Conservation (phyloP, 92 coral and sea anemone species). For the Siderastrea siderea region DNA sequence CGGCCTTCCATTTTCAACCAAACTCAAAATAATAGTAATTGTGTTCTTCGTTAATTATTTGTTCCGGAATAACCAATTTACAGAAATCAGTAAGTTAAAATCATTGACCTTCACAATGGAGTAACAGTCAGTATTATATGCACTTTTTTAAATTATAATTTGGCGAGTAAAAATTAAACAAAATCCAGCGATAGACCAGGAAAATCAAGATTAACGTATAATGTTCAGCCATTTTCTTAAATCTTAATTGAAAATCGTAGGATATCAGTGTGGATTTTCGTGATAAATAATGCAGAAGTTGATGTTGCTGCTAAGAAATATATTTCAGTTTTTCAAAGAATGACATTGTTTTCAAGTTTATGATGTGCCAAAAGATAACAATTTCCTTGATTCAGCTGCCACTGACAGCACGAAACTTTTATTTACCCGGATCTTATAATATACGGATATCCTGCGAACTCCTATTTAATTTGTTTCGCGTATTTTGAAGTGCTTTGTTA, state of each 20-base stretch:
- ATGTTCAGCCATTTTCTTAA: too few species aligned
- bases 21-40: background rate
- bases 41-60: background rate
- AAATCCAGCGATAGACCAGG: too few species aligned
- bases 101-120: background rate
- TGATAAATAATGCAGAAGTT: background rate
- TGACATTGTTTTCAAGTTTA: background rate
- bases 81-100: background rate
- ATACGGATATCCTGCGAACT: background rate
- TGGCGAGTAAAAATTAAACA: background rate
- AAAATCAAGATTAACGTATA: background rate
- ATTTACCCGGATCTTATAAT: background rate
- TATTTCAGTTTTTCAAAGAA: background rate
- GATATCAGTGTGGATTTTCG: too few species aligned
- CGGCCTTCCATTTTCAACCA: too few species aligned
- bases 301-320: background rate
- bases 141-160: background rate
- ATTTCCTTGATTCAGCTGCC: background rate
- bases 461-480: background rate
- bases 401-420: conserved; percentile 7
- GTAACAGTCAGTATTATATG: background rate
- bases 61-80: conserved; percentile 1
- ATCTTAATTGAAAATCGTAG: too few species aligned
- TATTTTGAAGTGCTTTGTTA: background rate
- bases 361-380: background rate